A percentile compares a stretch with the other conserved stretches of the same genome.
Evolutionary conservation across 1,140 invertebrate species (phyloP).

Genomic region (Ylistrum balloti): DNA sequence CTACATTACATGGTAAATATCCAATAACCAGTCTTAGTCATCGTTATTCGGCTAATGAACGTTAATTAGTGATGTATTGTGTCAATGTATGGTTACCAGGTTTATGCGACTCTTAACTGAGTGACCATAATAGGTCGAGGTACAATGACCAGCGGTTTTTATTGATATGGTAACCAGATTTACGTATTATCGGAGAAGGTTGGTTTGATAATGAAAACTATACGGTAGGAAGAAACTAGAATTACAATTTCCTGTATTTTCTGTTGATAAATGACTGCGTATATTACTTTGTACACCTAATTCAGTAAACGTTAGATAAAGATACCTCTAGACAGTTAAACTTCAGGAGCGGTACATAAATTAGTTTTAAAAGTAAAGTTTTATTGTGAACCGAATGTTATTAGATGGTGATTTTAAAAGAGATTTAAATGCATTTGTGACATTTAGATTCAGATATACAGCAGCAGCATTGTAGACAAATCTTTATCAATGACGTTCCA

Average conservation of each 20-base stretch:
- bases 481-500: background rate
- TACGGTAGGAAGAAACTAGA: too few relatives aligned
- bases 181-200: background rate
- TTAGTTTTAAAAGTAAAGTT: background rate
- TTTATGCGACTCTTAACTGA: too few relatives aligned
- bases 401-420: background rate
- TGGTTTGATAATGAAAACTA: too few relatives aligned
- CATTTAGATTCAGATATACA: conserved; percentile 40
- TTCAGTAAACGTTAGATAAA: background rate
- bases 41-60: too few relatives aligned
- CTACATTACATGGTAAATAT: too few relatives aligned
- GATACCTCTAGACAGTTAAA: background rate
- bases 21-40: too few relatives aligned
- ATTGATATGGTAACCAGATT: background rate
- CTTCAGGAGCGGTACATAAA: background rate
- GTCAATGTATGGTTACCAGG: too few relatives aligned
- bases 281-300: background rate
- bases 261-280: background rate
- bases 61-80: too few relatives aligned
- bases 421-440: conserved; percentile 3
- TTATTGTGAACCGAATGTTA: background rate
- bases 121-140: too few relatives aligned
- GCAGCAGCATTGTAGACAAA: background rate
- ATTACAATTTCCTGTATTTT: too few relatives aligned
- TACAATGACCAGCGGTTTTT: too few relatives aligned